phyloP scores from a whole-genome alignment of 2,888 invertebrate species.

The Amphimallon solstitiale region DNA sequence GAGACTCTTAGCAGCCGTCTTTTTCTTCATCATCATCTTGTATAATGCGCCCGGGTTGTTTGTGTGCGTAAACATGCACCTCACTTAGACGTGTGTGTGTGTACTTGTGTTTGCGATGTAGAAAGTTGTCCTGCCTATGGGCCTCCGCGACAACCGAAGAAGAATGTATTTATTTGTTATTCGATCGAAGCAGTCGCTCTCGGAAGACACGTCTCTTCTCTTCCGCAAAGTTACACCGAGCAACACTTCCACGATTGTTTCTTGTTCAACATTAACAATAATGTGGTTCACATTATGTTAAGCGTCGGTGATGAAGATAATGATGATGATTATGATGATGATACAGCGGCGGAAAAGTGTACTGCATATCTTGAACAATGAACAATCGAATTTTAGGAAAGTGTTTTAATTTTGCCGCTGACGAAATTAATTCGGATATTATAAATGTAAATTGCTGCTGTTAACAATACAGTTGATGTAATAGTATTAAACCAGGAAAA shows the following conservation, averaged over 20 bases:
- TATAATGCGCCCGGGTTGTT: background rate
- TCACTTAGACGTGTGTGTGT: background rate
- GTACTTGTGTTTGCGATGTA: slow-evolving; percentile 20
- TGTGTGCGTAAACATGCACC: too few species aligned
- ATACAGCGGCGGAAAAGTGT: background rate
- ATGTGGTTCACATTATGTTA: background rate
- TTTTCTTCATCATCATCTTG: background rate
- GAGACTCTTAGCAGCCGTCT: slow-evolving; percentile 15
- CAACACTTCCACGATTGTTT: background rate
- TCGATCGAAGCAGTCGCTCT: slow-evolving; percentile 25
- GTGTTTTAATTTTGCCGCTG: slow-evolving; percentile 16
- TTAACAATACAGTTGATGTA: slow-evolving; percentile 9
- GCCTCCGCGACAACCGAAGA: slow-evolving; percentile 26
- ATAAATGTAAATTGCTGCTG: background rate
- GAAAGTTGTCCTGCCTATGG: slow-evolving; percentile 40
- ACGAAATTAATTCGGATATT: slow-evolving; percentile 16
- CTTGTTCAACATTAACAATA: slow-evolving; percentile 4
- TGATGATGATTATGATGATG: too few species aligned
- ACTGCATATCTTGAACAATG: slow-evolving; percentile 5
- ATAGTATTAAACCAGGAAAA: slow-evolving; percentile 1
- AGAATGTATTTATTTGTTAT: slow-evolving; percentile 45
- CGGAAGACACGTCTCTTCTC: slow-evolving; percentile 13
- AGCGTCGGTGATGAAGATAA: background rate
- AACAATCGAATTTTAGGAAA: slow-evolving; percentile 22
- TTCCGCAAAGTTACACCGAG: slow-evolving; percentile 14